Base-by-base conservation (phyloP, 2,113 vertebrate species). In the Oriolus oriolus region DNA sequence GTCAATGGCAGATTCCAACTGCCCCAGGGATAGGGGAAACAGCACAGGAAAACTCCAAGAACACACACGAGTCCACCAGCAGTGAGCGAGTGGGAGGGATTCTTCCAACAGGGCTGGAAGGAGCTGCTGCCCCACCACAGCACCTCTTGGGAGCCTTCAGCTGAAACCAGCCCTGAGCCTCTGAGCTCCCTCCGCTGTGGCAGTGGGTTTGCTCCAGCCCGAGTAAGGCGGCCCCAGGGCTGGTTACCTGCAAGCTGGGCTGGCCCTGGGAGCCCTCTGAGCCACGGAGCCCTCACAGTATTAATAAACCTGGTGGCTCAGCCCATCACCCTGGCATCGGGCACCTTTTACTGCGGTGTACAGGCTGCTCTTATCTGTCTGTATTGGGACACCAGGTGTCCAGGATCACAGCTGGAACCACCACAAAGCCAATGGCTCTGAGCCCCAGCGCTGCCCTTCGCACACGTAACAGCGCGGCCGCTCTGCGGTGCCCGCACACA, bases 371-470 rank as follows among this genome's bases (percentile, higher is more conserved):
- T 35, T 22, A 5, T 33, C 44, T 33, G 39, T 83, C 56, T 35
- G 52, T 11, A 23, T 57, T 44, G 16, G 9, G 70, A 45, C 13
- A 47, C 16, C 15, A 13, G 37, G 59, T 13, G 59, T 16, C 87
- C 63, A 68, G 10, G 68, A 73, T 42, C 23, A 3, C 49, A 57
- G 31, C n/a, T 42, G 52, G 59, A 89, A 44, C 11, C 49, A 30
- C 45, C 15, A 0, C 16, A 69, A 44, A 49, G 13, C 11, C 17
- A 13, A 49, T 8, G 37, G 64, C 35, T 47, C 49, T 2, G 0
- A 66, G 75, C 49, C 63, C 4, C 2, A 13, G 54, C 1, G 0
- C 19, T 70, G 80, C 30, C 71, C 66, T 45, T n/a, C 0, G 0
- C 35, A 28, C 31, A 12, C 83, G 70, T 18, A 37, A 16, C 50